A percentile compares a stretch with the other conserved stretches of the same genome.
phyloP scores from a whole-genome alignment of 2,797 vertebrate species.

The Ptychobarbus kaznakovi region DNA sequence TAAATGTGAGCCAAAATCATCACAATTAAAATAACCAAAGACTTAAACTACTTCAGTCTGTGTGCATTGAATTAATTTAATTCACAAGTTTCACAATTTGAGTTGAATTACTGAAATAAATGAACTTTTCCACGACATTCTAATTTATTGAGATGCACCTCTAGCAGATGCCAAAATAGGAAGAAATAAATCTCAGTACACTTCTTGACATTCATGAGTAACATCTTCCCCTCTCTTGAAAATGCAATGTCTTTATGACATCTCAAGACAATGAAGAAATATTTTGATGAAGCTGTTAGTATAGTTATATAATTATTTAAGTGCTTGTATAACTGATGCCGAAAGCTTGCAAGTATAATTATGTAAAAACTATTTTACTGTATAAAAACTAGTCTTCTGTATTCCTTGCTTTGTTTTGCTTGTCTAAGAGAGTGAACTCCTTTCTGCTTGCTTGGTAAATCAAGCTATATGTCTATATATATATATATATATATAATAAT shows the following conservation, averaged over 20 bases:
- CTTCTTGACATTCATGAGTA: background rate
- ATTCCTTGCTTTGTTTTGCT: background rate
- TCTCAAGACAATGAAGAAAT: background rate
- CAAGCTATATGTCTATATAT: background rate
- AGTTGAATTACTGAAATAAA: too few species aligned
- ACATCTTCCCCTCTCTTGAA: background rate
- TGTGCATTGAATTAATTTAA: too few species aligned
- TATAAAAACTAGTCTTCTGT: too few species aligned
- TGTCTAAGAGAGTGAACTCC: background rate
- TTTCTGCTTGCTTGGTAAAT: slow-evolving; percentile 11
- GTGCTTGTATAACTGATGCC: background rate
- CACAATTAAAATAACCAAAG: too few species aligned
- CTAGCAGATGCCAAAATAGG: background rate
- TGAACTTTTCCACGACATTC: too few species aligned
- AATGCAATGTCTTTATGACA: background rate
- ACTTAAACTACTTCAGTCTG: too few species aligned
- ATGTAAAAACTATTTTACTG: too few species aligned
- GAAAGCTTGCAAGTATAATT: background rate
- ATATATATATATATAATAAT: too few species aligned
- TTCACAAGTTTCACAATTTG: too few species aligned
- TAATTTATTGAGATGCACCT: too few species aligned
- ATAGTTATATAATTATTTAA: background rate
- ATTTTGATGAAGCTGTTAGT: background rate
- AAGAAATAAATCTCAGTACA: background rate
- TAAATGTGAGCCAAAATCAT: too few species aligned